phyloP scores from a whole-genome alignment of 1,140 invertebrate species.

The Euwallacea fornicatus region DNA sequence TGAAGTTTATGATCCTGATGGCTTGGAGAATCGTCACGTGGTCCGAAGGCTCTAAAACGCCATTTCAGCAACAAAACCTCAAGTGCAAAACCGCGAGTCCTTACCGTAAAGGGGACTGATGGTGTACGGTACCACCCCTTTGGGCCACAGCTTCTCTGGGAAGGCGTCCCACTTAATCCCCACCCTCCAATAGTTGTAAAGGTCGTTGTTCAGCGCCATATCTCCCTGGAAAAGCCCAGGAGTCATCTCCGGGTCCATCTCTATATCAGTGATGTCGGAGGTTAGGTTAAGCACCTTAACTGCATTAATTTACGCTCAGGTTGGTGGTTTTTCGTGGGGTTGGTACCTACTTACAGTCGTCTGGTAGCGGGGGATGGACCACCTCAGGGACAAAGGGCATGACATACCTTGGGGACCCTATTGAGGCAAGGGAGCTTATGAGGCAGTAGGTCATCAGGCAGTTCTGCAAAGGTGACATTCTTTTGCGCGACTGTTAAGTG shows the following conservation, averaged over 20 bases:
- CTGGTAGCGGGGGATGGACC: constrained; percentile 53
- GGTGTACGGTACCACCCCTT: constrained; percentile 62
- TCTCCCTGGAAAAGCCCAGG: constrained; percentile 71
- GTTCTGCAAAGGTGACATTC: neutral
- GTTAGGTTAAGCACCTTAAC: neutral
- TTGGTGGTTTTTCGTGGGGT: neutral
- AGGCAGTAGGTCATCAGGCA: neutral
- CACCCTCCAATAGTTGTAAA: constrained; percentile 60
- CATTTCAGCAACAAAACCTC: neutral
- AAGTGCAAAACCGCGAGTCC: neutral
- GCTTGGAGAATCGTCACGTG: constrained; percentile 63
- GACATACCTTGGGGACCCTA: constrained; percentile 38
- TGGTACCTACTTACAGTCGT: constrained; percentile 47
- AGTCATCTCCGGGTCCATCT: constrained; percentile 66
- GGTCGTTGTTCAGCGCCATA: constrained; percentile 61
- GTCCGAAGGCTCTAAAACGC: constrained; percentile 58
- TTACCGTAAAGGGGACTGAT: constrained; percentile 65
- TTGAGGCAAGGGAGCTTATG: neutral
- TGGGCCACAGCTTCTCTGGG: constrained; percentile 65
- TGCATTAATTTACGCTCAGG: neutral
- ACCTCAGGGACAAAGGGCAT: constrained; percentile 53
- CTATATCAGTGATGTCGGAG: constrained; percentile 32
- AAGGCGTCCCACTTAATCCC: constrained; percentile 67
- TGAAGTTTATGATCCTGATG: constrained; percentile 61
- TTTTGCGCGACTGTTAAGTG: neutral